Conservation (phyloP, 2,113 vertebrate genomes). For the Coptodon bakossiorum region DNA sequence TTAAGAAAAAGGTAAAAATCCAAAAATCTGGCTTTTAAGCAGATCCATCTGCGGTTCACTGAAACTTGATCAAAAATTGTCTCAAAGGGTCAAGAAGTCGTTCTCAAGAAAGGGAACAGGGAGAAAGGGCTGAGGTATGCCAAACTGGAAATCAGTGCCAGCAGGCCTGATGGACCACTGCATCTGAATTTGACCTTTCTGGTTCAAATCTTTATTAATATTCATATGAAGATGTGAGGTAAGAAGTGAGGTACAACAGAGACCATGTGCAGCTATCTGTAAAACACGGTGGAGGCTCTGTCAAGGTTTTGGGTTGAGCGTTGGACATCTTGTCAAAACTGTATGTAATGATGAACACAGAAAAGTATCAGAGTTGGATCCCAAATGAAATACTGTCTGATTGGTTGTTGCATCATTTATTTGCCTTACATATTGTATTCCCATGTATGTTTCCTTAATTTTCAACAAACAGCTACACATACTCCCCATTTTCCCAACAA, state of each 20-base stretch:
- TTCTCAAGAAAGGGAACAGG: neutral
- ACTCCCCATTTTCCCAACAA: neutral
- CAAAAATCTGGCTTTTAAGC: neutral
- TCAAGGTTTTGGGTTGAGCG: neutral
- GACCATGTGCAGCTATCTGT: neutral
- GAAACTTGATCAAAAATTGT: neutral
- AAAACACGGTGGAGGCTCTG: neutral
- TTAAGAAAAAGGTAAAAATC: neutral
- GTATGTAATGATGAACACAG: neutral
- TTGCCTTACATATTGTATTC: neutral
- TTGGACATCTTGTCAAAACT: neutral
- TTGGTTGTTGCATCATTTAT: neutral
- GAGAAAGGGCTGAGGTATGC: neutral
- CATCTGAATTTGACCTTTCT: neutral
- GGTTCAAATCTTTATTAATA: neutral
- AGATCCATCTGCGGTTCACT: neutral
- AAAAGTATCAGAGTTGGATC: neutral
- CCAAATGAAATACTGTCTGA: neutral
- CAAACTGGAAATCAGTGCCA: neutral
- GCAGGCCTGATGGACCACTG: neutral
- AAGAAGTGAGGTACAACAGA: neutral
- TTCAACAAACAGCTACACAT: neutral
- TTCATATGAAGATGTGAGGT: neutral
- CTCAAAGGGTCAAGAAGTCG: neutral
- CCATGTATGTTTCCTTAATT: neutral